These are phyloP conservation scores for Champsocephalus gunnari DNA, from an alignment of 2,797 vertebrate genomes.

Conservation along the genomic window DNA sequence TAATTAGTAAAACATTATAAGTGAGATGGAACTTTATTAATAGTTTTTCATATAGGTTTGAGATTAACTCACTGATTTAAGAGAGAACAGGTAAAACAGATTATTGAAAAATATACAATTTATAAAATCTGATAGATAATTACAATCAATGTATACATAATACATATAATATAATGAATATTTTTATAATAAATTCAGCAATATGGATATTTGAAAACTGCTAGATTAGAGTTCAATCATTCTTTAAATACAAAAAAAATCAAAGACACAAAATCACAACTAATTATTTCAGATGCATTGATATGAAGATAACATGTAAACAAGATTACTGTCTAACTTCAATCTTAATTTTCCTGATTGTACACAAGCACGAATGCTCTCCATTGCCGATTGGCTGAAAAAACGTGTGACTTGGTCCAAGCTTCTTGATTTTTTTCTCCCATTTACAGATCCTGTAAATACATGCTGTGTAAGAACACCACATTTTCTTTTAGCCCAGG, in stretches of 20 bases:
- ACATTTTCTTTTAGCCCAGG: too few relatives aligned
- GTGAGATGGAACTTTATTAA: neutral
- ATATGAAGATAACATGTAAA: neutral
- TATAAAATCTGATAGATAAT: conserved; percentile 1
- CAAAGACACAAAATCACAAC: neutral
- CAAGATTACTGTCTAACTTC: neutral
- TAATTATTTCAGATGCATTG: neutral
- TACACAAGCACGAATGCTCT: too few relatives aligned
- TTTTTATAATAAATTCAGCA: neutral
- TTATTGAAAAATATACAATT: neutral
- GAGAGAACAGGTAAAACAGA: neutral
- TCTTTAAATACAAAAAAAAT: neutral
- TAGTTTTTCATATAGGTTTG: neutral
- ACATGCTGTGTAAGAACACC: too few relatives aligned
- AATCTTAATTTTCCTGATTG: neutral
- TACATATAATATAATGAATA: too few relatives aligned
- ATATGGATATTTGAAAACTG: neutral
- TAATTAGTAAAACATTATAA: neutral
- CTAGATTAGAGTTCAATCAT: neutral
- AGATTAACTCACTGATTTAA: neutral
- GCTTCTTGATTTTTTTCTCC: too few relatives aligned
- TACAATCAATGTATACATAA: neutral
- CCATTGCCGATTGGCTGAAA: too few relatives aligned
- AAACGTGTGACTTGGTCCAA: too few relatives aligned
- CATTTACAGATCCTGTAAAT: too few relatives aligned